A percentile compares a stretch with the other conserved stretches of the same genome.
These are phyloP conservation scores for Ectropis grisescens DNA, from an alignment of 1,140 invertebrate species.

Conservation along the genomic window DNA sequence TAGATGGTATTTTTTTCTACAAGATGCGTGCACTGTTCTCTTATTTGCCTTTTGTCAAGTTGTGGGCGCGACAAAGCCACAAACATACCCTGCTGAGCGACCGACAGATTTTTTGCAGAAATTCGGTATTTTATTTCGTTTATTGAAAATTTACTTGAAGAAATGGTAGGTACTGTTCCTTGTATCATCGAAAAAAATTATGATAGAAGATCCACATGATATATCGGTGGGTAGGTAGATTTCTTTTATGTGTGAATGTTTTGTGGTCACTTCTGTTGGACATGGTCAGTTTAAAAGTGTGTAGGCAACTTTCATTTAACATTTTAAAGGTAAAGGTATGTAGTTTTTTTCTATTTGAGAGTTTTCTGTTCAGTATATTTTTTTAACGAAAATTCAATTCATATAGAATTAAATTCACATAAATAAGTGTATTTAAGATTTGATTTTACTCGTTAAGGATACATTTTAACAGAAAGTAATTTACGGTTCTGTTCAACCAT, in stretches of 20 bases:
- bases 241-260: slow-evolving; percentile 28
- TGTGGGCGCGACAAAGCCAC: slow-evolving; percentile 67
- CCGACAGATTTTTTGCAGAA: slow-evolving; percentile 51
- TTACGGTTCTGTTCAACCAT: too few species aligned
- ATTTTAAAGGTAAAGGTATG: too few species aligned
- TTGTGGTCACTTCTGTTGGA: slow-evolving; percentile 25
- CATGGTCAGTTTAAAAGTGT: not conserved
- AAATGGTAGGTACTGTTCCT: slow-evolving; percentile 28
- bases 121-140: slow-evolving; percentile 66
- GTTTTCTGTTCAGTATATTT: too few species aligned
- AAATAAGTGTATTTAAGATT: too few species aligned
- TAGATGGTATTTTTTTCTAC: slow-evolving; percentile 65
- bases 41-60: slow-evolving; percentile 65
- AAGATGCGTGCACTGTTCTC: slow-evolving; percentile 45
- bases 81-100: slow-evolving; percentile 59
- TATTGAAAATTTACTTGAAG: slow-evolving; percentile 34
- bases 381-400: too few species aligned
- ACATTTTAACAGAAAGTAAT: too few species aligned
- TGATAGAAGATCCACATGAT: slow-evolving; percentile 56
- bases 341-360: too few species aligned
- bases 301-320: too few species aligned
- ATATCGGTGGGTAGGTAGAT: slow-evolving; percentile 45
- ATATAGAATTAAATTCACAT: too few species aligned
- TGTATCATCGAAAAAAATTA: slow-evolving; percentile 28
- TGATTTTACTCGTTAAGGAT: too few species aligned